Conservation (phyloP, 2,113 vertebrate species). For the Panthera tigris region DNA sequence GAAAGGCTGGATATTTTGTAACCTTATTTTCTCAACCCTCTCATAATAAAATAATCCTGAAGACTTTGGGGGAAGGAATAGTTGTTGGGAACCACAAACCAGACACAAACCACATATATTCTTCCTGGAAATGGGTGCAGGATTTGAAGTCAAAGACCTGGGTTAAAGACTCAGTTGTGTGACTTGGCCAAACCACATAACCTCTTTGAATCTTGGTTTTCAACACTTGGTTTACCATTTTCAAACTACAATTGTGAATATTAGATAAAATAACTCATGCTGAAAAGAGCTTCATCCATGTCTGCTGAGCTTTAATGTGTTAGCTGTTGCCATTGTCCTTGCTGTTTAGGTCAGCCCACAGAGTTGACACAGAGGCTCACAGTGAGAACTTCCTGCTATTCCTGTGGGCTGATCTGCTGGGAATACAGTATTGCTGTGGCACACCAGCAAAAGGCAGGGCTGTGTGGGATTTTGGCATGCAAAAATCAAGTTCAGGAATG, state of each 20-base stretch:
- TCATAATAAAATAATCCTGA: background rate
- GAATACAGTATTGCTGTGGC: background rate
- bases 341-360: background rate
- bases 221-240: background rate
- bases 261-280: background rate
- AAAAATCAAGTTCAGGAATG: background rate
- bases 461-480: background rate
- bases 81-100: no score
- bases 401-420: background rate
- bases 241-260: background rate
- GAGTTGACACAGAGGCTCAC: no score
- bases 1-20: background rate
- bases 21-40: background rate
- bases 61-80: background rate
- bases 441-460: background rate
- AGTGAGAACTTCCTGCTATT: background rate
- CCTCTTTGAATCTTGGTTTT: background rate
- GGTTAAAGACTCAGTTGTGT: background rate
- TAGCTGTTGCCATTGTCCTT: background rate
- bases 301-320: no score
- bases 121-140: background rate
- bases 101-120: background rate
- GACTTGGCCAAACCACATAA: background rate
- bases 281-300: background rate
- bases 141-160: background rate